Conservation (phyloP, 2,113 vertebrate genomes). For the Mustelus asterias region DNA sequence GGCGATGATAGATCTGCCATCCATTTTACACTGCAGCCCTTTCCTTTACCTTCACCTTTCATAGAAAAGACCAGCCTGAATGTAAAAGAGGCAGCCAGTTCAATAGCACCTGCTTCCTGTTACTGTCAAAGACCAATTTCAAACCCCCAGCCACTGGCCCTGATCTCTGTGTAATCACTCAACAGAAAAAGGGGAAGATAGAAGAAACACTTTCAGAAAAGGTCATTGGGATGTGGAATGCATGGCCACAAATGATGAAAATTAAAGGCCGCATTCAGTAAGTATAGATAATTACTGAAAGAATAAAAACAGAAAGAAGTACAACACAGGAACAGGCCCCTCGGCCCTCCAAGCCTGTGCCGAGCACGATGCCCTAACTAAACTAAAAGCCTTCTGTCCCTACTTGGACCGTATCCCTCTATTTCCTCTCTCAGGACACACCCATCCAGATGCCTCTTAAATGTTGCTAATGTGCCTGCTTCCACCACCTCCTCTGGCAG, state of each 20-base stretch:
- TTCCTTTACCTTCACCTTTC: not conserved
- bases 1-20: not conserved
- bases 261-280: not conserved
- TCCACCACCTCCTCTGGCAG: no score
- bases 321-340: no score
- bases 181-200: not conserved
- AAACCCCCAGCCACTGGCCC: not conserved
- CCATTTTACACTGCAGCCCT: not conserved
- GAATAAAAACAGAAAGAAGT: no score
- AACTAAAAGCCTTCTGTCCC: no score
- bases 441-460: no score
- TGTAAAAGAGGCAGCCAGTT: not conserved
- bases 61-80: not conserved
- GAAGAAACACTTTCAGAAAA: not conserved
- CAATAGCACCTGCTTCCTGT: not conserved
- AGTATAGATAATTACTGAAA: not conserved
- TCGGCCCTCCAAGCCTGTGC: no score
- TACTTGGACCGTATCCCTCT: no score
- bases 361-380: no score
- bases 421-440: no score
- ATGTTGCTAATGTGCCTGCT: no score
- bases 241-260: not conserved
- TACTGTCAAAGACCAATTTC: not conserved
- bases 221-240: not conserved
- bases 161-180: not conserved